A percentile compares a stretch with the other conserved stretches of the same genome.
Evolutionary conservation across 2,888 invertebrate species (phyloP).

Genomic region (Anthrax anthrax): DNA sequence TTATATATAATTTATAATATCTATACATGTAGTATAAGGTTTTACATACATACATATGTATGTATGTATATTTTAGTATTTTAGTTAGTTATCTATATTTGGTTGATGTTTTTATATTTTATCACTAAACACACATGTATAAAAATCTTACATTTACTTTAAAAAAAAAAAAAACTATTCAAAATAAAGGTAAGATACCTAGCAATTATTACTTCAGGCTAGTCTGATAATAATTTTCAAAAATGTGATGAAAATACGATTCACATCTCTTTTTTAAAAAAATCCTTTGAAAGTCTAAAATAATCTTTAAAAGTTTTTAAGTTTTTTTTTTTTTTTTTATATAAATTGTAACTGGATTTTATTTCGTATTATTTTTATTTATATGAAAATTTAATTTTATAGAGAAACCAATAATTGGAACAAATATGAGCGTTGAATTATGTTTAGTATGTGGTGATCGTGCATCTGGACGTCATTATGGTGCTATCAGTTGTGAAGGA

Average conservation of each 20-base stretch:
- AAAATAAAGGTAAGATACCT: too few species aligned
- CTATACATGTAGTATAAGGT: too few species aligned
- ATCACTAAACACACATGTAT: too few species aligned
- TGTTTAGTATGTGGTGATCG: constrained; percentile 94
- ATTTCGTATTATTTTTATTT: too few species aligned
- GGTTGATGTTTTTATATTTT: too few species aligned
- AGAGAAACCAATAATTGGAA: constrained; percentile 1
- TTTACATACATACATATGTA: neutral
- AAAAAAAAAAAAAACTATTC: too few species aligned
- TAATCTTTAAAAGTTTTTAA: neutral
- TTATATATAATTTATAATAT: neutral
- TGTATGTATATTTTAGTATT: neutral
- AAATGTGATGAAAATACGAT: too few species aligned
- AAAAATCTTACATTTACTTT: too few species aligned
- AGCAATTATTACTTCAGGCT: too few species aligned
- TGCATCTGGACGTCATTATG: constrained; percentile 91
- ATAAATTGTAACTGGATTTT: neutral
- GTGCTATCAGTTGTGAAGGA: constrained; percentile 80
- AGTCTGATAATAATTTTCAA: too few species aligned
- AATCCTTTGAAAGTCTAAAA: neutral
- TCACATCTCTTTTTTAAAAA: neutral
- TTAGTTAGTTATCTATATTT: neutral
- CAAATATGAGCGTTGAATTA: constrained; percentile 44
- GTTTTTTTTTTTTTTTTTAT: neutral
- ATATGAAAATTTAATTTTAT: neutral